Percentiles rank a stretch among this genome's conserved stretches.
These are phyloP conservation scores for Oasisia sp. DNA, from an alignment of 2,888 invertebrate species.

Conservation along the genomic window DNA sequence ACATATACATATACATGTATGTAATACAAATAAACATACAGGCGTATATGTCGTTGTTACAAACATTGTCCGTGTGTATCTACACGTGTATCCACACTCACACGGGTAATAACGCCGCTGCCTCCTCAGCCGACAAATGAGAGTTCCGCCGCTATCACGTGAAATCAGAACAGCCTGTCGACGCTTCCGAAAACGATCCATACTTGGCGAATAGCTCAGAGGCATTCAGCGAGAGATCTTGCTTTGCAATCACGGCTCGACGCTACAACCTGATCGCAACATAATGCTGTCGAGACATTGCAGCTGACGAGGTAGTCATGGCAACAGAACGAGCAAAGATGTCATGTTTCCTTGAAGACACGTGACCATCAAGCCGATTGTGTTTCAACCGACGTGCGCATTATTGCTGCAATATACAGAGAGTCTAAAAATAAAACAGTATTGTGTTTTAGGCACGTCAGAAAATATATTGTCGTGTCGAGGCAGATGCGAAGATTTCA, in stretches of 20 bases:
- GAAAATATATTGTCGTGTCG: background rate
- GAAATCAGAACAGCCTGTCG: background rate
- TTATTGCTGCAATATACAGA: background rate
- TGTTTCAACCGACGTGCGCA: background rate
- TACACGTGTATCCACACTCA: too few relatives aligned
- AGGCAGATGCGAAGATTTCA: background rate
- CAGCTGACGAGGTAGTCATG: background rate
- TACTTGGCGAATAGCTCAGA: background rate
- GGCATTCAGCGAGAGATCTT: background rate
- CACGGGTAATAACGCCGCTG: too few relatives aligned
- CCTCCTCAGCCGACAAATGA: background rate
- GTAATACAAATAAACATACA: too few relatives aligned
- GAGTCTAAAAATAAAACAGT: background rate
- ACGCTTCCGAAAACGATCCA: background rate
- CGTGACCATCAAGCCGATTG: background rate
- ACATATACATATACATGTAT: too few relatives aligned
- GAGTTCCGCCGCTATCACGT: background rate
- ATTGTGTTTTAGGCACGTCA: background rate
- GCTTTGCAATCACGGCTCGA: slow-evolving; percentile 1
- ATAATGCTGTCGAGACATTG: background rate
- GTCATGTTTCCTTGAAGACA: background rate
- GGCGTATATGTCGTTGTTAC: too few relatives aligned
- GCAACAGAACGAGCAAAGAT: background rate
- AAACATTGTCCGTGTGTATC: too few relatives aligned
- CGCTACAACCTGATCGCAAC: background rate